These are phyloP conservation scores for Cantharis flavilabris DNA, from an alignment of 2,888 invertebrate species.

Conservation along the genomic window DNA sequence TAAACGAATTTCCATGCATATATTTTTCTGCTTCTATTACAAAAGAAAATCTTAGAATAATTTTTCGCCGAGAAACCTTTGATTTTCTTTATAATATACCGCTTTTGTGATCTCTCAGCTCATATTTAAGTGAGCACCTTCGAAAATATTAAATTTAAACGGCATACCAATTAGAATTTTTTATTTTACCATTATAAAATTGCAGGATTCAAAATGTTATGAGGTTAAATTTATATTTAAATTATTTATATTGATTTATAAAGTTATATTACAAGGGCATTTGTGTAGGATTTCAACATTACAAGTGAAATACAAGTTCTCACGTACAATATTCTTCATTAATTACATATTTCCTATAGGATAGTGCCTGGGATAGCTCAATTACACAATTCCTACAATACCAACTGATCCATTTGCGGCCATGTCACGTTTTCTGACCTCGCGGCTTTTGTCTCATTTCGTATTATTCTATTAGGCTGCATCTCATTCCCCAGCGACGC, in stretches of 20 bases:
- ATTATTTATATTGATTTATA: not conserved
- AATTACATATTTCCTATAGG: constrained; percentile 44
- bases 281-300: not conserved
- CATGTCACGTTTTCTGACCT: constrained; percentile 38
- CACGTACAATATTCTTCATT: constrained; percentile 45
- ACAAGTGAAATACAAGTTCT: constrained; percentile 32
- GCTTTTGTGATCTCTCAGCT: not conserved
- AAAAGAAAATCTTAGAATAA: constrained; percentile 11
- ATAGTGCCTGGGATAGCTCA: constrained; percentile 41
- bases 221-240: not conserved
- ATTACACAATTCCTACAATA: constrained; percentile 48
- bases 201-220: not conserved
- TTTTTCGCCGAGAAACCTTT: constrained; percentile 1
- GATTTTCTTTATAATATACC: constrained; percentile 6
- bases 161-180: not conserved
- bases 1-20: constrained; percentile 19
- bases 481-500: constrained; percentile 40
- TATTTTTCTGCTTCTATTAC: constrained; percentile 7
- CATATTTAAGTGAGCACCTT: not conserved
- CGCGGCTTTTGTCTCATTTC: constrained; percentile 45
- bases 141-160: not conserved
- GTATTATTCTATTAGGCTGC: constrained; percentile 45
- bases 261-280: too few species aligned
- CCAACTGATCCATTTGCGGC: constrained; percentile 39
- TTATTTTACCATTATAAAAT: not conserved